These are phyloP conservation scores for Cheilosia vernalis DNA, from an alignment of 2,888 invertebrate species.

Conservation along the genomic window DNA sequence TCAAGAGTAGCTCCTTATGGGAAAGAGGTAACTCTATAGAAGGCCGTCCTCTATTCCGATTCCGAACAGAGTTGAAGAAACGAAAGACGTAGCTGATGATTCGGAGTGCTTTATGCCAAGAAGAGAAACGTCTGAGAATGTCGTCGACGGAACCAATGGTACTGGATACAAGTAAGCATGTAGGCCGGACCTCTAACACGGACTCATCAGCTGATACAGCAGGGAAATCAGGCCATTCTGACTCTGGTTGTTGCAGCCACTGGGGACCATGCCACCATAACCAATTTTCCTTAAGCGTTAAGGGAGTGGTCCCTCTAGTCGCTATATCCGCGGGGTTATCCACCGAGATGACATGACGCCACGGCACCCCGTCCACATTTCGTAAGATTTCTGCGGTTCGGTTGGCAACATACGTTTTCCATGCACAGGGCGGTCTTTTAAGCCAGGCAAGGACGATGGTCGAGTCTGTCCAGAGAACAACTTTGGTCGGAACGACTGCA, in stretches of 20 bases:
- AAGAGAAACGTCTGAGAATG: not conserved
- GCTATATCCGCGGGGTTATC: constrained; percentile 59
- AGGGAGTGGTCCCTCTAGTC: constrained; percentile 35
- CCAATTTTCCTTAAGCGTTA: not conserved
- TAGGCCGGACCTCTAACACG: not conserved
- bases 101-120: not conserved
- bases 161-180: not conserved
- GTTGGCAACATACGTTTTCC: constrained; percentile 61
- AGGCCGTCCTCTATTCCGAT: not conserved
- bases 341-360: constrained; percentile 48
- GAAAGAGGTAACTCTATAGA: not conserved
- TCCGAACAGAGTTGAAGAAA: not conserved
- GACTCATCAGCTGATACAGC: not conserved
- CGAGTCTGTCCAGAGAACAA: constrained; percentile 30
- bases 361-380: constrained; percentile 10
- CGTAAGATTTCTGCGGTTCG: constrained; percentile 10
- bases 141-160: not conserved
- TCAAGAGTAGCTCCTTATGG: not conserved
- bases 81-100: not conserved
- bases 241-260: constrained; percentile 37
- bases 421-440: constrained; percentile 13
- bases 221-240: constrained; percentile 31
- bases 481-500: not conserved
- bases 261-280: constrained; percentile 55
- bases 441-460: constrained; percentile 35